Percentiles rank a stretch among this genome's conserved stretches.
Conservation (phyloP, 2,113 vertebrate species). For the Lanius collurio region DNA sequence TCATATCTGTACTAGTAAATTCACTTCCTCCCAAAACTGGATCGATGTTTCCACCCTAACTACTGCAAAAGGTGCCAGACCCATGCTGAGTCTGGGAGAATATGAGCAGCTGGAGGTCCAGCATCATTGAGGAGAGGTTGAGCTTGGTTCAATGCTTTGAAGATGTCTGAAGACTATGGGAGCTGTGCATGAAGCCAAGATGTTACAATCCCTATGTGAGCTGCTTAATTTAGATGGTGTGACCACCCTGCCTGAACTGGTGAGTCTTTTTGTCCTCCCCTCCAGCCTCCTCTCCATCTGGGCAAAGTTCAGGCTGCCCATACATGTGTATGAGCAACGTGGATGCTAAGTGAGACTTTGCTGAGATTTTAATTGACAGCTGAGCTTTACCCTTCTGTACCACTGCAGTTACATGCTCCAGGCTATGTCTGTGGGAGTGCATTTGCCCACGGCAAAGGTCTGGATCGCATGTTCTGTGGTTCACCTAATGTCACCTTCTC, state of each 20-base stretch:
- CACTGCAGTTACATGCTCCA: background rate
- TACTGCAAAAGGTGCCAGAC: background rate
- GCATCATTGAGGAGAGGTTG: background rate
- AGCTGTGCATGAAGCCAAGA: background rate
- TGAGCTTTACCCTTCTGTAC: background rate
- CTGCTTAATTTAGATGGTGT: background rate
- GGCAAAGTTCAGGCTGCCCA: background rate
- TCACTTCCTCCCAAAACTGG: background rate
- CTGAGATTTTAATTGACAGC: background rate
- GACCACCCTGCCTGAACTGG: background rate
- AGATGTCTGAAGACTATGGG: background rate
- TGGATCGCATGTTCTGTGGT: background rate
- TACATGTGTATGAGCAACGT: background rate
- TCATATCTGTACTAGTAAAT: background rate
- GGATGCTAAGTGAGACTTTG: background rate
- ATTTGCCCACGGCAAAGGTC: background rate
- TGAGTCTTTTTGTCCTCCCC: background rate
- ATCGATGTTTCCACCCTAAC: background rate
- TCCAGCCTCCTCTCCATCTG: background rate
- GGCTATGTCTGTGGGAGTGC: background rate
- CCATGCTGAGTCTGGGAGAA: background rate
- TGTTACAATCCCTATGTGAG: rapidly evolving
- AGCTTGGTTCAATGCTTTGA: background rate
- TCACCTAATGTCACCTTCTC: background rate
- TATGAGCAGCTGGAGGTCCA: rapidly evolving